phyloP scores from a whole-genome alignment of 2,113 vertebrate genomes.

The Neolamprologus tretocephalus region DNA sequence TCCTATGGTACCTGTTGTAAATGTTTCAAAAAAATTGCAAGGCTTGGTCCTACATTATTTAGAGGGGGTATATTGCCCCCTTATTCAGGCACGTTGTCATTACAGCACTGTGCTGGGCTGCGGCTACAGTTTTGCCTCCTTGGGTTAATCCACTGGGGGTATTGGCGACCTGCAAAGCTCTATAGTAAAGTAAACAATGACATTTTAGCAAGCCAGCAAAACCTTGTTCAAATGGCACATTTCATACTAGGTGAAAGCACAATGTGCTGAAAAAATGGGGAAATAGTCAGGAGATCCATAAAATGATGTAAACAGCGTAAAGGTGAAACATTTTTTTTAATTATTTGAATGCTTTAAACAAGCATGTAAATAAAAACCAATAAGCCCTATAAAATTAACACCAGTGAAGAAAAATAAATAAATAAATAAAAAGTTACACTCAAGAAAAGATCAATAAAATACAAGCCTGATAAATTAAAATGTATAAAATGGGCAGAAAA shows the following conservation, averaged over 20 bases:
- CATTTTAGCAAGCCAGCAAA: not conserved
- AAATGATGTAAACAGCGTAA: not conserved
- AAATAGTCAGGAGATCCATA: not conserved
- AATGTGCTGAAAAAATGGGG: not conserved
- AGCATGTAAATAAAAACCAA: not conserved
- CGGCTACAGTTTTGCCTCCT: not conserved
- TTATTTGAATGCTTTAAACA: not conserved
- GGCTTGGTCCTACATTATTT: not conserved
- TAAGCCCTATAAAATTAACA: not conserved
- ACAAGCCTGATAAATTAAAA: not conserved
- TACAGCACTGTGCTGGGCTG: not conserved
- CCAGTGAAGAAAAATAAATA: not conserved
- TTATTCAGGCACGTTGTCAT: not conserved
- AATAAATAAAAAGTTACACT: accelerated
- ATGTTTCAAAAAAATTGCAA: not conserved
- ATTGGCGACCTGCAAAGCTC: not conserved
- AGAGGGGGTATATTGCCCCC: not conserved
- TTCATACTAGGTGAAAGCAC: not conserved
- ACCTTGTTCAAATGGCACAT: not conserved
- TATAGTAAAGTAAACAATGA: not conserved
- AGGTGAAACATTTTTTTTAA: not conserved
- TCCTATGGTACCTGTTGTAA: not conserved
- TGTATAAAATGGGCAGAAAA: not conserved
- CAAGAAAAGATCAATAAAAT: not conserved
- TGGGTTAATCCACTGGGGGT: not conserved